A percentile compares a stretch with the other conserved stretches of the same genome.
These are phyloP conservation scores for Cyclargus thomasi DNA, from an alignment of 1,140 invertebrate genomes.

Conservation along the genomic window DNA sequence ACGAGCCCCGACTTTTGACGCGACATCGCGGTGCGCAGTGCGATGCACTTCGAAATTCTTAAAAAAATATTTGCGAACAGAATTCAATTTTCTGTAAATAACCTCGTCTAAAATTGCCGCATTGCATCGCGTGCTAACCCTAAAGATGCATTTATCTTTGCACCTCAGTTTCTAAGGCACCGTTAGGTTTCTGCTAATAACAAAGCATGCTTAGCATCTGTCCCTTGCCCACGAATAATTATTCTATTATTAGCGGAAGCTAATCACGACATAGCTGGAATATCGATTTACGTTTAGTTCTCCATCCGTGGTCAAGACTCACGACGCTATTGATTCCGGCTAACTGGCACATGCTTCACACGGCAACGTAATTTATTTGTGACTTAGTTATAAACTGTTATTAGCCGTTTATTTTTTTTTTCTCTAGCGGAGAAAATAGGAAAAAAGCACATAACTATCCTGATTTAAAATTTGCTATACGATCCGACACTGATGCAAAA, in stretches of 20 bases:
- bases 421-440: no score
- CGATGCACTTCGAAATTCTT: no score
- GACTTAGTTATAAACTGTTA: conserved; percentile 23
- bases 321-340: background rate
- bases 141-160: background rate
- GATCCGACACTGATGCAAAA: no score
- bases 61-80: no score
- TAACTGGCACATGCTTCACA: background rate
- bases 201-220: conserved; percentile 1
- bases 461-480: no score
- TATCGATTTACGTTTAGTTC: conserved; percentile 6
- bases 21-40: no score
- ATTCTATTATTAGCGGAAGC: conserved; percentile 5
- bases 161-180: background rate
- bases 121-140: no score
- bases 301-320: background rate
- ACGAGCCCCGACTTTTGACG: no score
- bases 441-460: no score
- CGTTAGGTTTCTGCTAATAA: background rate
- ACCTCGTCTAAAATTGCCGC: no score
- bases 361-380: background rate
- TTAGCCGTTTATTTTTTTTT: no score
- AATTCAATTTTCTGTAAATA: no score
- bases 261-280: conserved; percentile 2
- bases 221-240: background rate